Conservation (phyloP, 2,797 vertebrate genomes). For the Gastrophryne carolinensis region DNA sequence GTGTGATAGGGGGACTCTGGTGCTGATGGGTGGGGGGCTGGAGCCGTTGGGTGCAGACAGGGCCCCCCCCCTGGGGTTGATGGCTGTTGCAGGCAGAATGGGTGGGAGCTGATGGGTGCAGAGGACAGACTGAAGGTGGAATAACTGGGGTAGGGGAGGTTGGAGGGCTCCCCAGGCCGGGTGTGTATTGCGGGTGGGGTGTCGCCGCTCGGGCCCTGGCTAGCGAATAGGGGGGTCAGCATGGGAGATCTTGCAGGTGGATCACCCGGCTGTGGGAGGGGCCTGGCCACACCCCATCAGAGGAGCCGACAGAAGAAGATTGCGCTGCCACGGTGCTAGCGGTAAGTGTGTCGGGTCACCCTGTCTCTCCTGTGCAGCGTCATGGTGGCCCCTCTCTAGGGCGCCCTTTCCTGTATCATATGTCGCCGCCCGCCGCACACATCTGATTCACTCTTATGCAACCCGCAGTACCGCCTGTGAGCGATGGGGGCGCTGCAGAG, state of each 20-base stretch:
- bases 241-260: slow-evolving; percentile 7
- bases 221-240: not conserved
- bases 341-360: too few species aligned
- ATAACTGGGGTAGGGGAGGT: not conserved
- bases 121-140: not conserved
- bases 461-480: slow-evolving; percentile 64
- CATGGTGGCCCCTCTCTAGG: too few species aligned
- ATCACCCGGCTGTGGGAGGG: not conserved
- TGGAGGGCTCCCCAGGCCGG: not conserved
- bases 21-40: too few species aligned
- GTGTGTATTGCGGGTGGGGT: not conserved
- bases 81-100: too few species aligned
- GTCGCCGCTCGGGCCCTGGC: not conserved
- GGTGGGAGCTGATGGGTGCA: too few species aligned
- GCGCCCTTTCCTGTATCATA: too few species aligned
- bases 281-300: slow-evolving; percentile 7
- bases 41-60: too few species aligned
- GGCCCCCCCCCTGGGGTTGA: too few species aligned
- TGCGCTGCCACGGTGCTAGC: not conserved
- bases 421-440: too few species aligned
- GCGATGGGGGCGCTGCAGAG: slow-evolving; percentile 37
- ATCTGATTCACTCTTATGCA: slow-evolving; percentile 64
- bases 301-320: not conserved
- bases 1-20: too few species aligned
- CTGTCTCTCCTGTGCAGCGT: too few species aligned